A percentile compares a stretch with the other conserved stretches of the same genome.
Evolutionary conservation across 2,888 invertebrate species (phyloP).

Genomic region (Agrotis exclamationis): DNA sequence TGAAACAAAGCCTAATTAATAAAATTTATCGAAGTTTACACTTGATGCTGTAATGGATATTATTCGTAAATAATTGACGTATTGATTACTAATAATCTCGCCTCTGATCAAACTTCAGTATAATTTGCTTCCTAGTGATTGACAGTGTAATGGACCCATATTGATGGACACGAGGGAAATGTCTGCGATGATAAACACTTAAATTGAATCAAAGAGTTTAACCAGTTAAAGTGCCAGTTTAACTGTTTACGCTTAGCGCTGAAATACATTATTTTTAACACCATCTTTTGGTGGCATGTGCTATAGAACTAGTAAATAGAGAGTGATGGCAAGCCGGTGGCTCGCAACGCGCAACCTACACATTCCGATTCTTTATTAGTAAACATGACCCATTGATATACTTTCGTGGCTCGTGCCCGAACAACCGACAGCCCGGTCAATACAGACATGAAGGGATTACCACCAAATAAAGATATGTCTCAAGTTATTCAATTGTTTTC

Average conservation of each 20-base stretch:
- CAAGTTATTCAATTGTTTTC: constrained; percentile 55
- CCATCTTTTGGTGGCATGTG: constrained; percentile 12
- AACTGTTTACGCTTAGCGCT: constrained; percentile 29
- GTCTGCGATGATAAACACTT: constrained; percentile 34
- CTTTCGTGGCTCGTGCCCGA: background rate
- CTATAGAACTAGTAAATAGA: constrained; percentile 15
- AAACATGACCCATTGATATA: constrained; percentile 31
- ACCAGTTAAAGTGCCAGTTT: constrained; percentile 14
- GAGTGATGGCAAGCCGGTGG: constrained; percentile 6
- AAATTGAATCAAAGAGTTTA: constrained; percentile 24
- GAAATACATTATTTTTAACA: constrained; percentile 21
- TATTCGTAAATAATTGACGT: constrained; percentile 44
- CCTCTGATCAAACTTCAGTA: background rate
- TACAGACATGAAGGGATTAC: constrained; percentile 27
- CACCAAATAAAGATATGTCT: constrained; percentile 45
- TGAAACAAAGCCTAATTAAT: constrained; percentile 50
- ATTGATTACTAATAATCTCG: constrained; percentile 36
- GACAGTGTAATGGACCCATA: constrained; percentile 20
- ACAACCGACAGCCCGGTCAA: background rate
- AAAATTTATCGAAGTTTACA: constrained; percentile 36
- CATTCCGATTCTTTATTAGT: constrained; percentile 24
- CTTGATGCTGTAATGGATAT: constrained; percentile 38
- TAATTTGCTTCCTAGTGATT: constrained; percentile 24
- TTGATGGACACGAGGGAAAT: constrained; percentile 16
- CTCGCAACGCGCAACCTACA: background rate